These are phyloP conservation scores for Rhinogobius similis DNA, from an alignment of 2,113 vertebrate genomes.

Conservation along the genomic window DNA sequence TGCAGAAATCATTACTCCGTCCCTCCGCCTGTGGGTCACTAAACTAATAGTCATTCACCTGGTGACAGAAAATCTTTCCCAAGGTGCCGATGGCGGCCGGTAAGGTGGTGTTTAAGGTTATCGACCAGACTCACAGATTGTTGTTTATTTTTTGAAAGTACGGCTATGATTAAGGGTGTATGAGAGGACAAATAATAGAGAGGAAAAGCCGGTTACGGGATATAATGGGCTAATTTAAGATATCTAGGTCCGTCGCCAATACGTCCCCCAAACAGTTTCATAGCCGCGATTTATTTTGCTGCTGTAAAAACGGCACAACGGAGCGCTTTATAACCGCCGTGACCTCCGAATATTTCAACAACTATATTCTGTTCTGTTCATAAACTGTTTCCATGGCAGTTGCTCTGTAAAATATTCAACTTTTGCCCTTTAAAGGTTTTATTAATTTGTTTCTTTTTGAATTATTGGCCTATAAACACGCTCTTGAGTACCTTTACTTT, in stretches of 20 bases:
- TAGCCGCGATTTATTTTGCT: background rate
- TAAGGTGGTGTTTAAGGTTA: slow-evolving; percentile 73
- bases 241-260: background rate
- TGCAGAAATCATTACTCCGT: slow-evolving; percentile 72
- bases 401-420: background rate
- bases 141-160: slow-evolving; percentile 44
- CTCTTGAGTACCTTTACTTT: too few relatives aligned
- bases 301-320: background rate
- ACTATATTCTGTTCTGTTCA: background rate
- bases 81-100: slow-evolving; percentile 56
- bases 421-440: too few relatives aligned
- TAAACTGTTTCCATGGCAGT: background rate
- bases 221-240: slow-evolving; percentile 28
- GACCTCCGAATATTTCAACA: background rate
- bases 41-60: slow-evolving; percentile 76
- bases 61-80: slow-evolving; percentile 78
- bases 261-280: background rate
- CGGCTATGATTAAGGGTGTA: slow-evolving; percentile 32
- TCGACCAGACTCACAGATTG: slow-evolving; percentile 57
- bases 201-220: background rate
- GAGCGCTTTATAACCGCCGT: background rate
- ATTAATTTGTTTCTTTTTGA: too few relatives aligned
- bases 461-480: too few relatives aligned
- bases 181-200: slow-evolving; percentile 17
- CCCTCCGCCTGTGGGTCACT: slow-evolving; percentile 62